Evolutionary conservation across 2,888 invertebrate species (phyloP).

Genomic region (Pheosia tremula): DNA sequence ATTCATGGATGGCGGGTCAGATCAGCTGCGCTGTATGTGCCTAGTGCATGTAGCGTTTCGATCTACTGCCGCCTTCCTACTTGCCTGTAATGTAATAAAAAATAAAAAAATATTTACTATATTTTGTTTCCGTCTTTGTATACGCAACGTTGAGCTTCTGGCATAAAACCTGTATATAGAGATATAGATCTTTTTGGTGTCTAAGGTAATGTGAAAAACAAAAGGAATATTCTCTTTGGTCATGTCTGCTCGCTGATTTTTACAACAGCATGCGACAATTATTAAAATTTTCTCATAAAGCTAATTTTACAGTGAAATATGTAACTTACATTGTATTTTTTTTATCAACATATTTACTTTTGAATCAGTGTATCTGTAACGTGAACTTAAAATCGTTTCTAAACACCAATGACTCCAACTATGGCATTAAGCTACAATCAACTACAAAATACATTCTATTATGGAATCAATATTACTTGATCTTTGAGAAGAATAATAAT

Average conservation of each 20-base stretch:
- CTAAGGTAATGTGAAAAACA: background rate
- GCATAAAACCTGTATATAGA: too few species aligned
- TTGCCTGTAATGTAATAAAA: too few species aligned
- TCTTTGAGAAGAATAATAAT: slow-evolving; percentile 9
- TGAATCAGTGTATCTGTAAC: slow-evolving; percentile 7
- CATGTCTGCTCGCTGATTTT: background rate
- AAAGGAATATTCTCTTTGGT: background rate
- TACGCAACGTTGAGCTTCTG: too few species aligned
- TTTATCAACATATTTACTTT: slow-evolving; percentile 11
- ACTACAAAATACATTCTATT: slow-evolving; percentile 43
- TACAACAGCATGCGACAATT: slow-evolving; percentile 12
- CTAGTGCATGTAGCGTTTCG: too few species aligned
- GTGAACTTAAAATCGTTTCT: background rate
- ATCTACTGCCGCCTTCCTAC: too few species aligned
- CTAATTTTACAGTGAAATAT: slow-evolving; percentile 14
- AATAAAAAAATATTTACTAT: too few species aligned
- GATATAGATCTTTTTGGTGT: too few species aligned
- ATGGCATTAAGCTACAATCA: slow-evolving; percentile 4
- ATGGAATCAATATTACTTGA: slow-evolving; percentile 36
- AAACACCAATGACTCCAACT: slow-evolving; percentile 6
- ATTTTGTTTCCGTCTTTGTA: too few species aligned
- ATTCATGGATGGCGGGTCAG: too few species aligned
- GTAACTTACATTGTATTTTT: slow-evolving; percentile 8
- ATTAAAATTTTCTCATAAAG: slow-evolving; percentile 19
- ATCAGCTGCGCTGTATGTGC: too few species aligned